phyloP scores from a whole-genome alignment of 2,113 vertebrate species.

The Centrocercus urophasianus region DNA sequence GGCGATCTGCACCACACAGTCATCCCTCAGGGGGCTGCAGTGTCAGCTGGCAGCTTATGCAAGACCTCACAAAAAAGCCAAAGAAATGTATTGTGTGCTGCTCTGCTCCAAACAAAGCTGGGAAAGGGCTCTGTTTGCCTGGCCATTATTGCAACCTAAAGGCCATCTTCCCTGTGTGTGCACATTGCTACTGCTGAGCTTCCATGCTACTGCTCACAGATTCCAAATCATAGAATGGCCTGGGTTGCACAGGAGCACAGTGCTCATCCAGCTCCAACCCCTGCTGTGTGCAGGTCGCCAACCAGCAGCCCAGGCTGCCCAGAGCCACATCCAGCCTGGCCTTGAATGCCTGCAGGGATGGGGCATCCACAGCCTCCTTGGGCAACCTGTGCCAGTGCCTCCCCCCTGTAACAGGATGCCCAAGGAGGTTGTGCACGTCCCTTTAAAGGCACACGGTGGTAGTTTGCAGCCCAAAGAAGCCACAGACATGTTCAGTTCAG shows the following conservation, averaged over 20 bases:
- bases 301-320: too few relatives aligned
- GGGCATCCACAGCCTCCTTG: too few relatives aligned
- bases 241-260: too few relatives aligned
- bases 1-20: background rate
- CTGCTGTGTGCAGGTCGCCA: too few relatives aligned
- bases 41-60: slow-evolving; percentile 31
- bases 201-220: background rate
- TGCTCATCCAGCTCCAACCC: too few relatives aligned
- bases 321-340: too few relatives aligned
- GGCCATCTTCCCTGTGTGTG: background rate
- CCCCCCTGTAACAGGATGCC: too few relatives aligned
- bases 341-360: too few relatives aligned
- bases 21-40: background rate
- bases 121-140: background rate
- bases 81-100: background rate
- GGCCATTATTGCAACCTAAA: background rate
- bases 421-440: background rate
- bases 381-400: too few relatives aligned
- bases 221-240: background rate
- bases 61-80: slow-evolving; percentile 25
- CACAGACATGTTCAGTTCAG: background rate
- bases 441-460: background rate
- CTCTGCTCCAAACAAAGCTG: slow-evolving; percentile 16
- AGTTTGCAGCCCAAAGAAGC: background rate
- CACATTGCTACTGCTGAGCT: background rate